Conservation (phyloP, 2,797 vertebrate genomes). For the Octomys mimax region DNA sequence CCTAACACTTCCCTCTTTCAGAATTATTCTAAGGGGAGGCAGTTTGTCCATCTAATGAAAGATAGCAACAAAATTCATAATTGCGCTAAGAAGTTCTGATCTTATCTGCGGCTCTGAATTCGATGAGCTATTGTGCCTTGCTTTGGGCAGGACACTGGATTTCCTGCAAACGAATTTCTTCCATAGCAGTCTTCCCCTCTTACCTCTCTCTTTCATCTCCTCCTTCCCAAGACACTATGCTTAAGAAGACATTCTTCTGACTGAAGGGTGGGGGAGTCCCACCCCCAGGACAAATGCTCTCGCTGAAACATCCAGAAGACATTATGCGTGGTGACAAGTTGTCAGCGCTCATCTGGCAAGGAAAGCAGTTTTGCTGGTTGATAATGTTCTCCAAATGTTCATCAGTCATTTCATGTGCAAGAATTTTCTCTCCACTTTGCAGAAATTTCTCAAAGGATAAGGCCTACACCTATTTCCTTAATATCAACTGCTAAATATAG, state of each 20-base stretch:
- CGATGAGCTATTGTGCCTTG: background rate
- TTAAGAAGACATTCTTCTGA: constrained; percentile 49
- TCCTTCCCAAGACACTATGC: background rate
- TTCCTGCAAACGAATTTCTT: constrained; percentile 51
- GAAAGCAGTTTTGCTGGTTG: constrained; percentile 33
- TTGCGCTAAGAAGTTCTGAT: background rate
- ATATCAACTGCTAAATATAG: background rate
- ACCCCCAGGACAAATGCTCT: constrained; percentile 14
- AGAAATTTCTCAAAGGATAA: constrained; percentile 2
- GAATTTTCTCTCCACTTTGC: constrained; percentile 45
- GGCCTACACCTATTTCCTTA: background rate
- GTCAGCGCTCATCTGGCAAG: constrained; percentile 62
- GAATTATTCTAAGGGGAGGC: background rate
- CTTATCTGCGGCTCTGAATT: background rate
- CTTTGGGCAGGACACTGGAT: background rate
- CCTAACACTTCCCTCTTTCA: constrained; percentile 39
- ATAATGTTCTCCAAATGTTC: constrained; percentile 71
- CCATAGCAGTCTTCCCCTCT: background rate
- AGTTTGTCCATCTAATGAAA: constrained; percentile 5
- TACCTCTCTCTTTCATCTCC: constrained; percentile 32
- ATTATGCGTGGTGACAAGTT: constrained; percentile 63
- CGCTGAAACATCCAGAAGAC: constrained; percentile 47
- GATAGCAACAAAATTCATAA: background rate
- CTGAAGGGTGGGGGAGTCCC: background rate
- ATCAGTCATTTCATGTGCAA: constrained; percentile 59